These are phyloP conservation scores for Pipistrellus kuhlii DNA, from an alignment of 2,797 vertebrate genomes.

Conservation along the genomic window DNA sequence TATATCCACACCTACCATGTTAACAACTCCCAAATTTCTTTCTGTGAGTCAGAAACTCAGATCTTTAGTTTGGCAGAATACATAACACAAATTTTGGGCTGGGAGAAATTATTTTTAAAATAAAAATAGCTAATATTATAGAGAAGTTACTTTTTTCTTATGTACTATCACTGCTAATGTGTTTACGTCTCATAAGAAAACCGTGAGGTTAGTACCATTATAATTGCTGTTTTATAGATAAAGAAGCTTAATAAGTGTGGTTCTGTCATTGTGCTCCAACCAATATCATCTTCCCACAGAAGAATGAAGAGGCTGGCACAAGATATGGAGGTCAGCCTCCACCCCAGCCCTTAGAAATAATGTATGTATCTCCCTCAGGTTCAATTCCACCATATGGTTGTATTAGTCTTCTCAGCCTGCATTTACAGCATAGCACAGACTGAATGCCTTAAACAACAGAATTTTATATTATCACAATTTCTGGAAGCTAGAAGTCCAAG, in stretches of 20 bases:
- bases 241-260: neutral
- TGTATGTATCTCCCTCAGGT: neutral
- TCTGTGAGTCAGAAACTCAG: neutral
- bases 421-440: neutral
- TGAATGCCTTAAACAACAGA: neutral
- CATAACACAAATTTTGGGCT: neutral
- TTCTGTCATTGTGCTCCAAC: neutral
- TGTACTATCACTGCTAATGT: neutral
- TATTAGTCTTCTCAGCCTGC: neutral
- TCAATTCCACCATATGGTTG: neutral
- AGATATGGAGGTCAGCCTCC: neutral
- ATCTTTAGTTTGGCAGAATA: neutral
- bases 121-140: constrained; percentile 33
- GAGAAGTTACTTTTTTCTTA: neutral
- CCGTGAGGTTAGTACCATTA: neutral
- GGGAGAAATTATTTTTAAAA: neutral
- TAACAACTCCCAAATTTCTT: neutral
- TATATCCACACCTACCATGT: neutral
- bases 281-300: neutral
- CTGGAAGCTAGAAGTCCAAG: neutral
- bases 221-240: neutral
- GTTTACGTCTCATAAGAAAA: constrained; percentile 4
- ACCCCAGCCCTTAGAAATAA: neutral
- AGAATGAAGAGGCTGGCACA: neutral
- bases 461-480: neutral